phyloP scores from a whole-genome alignment of 92 coral and sea anemone species.

The Siderastrea radians region DNA sequence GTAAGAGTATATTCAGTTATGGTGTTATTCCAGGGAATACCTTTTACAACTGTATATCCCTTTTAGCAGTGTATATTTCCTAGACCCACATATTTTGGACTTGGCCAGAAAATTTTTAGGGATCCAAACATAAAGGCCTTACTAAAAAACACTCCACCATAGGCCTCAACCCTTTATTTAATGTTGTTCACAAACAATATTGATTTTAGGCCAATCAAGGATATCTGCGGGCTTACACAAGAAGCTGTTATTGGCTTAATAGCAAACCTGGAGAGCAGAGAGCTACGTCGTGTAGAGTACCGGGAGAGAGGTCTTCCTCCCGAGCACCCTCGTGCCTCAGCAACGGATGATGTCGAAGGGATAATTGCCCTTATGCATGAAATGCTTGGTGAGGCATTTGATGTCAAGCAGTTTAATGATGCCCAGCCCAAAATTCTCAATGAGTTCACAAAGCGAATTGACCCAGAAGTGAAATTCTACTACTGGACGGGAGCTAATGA shows the following conservation, averaged over 20 bases:
- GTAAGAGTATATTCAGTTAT: too few relatives aligned
- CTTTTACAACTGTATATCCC: too few relatives aligned
- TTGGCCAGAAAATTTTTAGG: too few relatives aligned
- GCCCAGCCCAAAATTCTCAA: slow-evolving; percentile 70
- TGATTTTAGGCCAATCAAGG: slow-evolving; percentile 66
- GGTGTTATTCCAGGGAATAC: too few relatives aligned
- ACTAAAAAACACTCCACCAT: neutral
- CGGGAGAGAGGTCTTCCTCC: slow-evolving; percentile 52
- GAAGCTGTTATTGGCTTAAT: slow-evolving; percentile 67
- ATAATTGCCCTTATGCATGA: slow-evolving; percentile 71
- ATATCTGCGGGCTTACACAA: slow-evolving; percentile 72
- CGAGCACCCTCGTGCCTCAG: slow-evolving; percentile 79
- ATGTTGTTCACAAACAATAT: neutral
- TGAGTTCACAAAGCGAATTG: slow-evolving; percentile 70
- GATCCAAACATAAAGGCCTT: neutral
- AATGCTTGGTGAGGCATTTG: slow-evolving; percentile 65
- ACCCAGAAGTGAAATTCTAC: slow-evolving; percentile 61
- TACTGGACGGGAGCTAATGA: slow-evolving; percentile 78
- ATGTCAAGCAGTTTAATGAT: slow-evolving; percentile 69
- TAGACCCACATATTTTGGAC: too few relatives aligned
- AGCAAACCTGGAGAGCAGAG: slow-evolving; percentile 70
- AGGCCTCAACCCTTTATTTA: neutral
- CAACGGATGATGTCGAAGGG: slow-evolving; percentile 83
- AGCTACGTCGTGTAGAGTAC: slow-evolving; percentile 44
- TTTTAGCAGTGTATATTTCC: too few relatives aligned